These are phyloP conservation scores for Anadara kagoshimensis DNA, from an alignment of 1,140 invertebrate genomes.

Conservation along the genomic window DNA sequence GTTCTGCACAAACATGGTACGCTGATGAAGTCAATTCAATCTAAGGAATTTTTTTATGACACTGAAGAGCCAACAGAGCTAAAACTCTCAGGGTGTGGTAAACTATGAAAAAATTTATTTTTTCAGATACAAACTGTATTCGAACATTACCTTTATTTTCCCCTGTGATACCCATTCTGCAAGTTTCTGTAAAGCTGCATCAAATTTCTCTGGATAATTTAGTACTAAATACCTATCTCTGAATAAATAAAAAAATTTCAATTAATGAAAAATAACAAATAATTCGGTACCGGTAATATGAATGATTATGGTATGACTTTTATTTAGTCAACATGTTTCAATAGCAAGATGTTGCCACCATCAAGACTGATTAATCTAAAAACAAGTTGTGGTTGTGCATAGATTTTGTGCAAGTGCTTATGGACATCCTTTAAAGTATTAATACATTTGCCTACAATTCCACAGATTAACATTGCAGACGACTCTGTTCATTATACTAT, in stretches of 20 bases:
- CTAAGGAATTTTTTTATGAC: no score
- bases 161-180: slow-evolving; percentile 51
- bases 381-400: background rate
- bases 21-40: no score
- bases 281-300: background rate
- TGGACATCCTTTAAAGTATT: background rate
- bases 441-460: background rate
- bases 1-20: no score
- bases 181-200: slow-evolving; percentile 46
- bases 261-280: background rate
- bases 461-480: background rate
- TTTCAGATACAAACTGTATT: no score
- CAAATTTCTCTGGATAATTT: slow-evolving; percentile 63
- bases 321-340: no score
- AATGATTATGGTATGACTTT: no score
- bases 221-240: slow-evolving; percentile 68
- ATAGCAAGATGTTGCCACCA: no score
- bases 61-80: no score
- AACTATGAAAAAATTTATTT: no score
- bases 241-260: slow-evolving; percentile 33
- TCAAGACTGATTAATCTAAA: no score
- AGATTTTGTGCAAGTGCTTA: background rate
- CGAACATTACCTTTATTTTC: slow-evolving; percentile 60
- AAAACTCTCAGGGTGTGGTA: no score
- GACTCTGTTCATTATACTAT: background rate